Evolutionary conservation across 2,797 vertebrate genomes (phyloP).

Genomic region (Enteromius mattozi): DNA sequence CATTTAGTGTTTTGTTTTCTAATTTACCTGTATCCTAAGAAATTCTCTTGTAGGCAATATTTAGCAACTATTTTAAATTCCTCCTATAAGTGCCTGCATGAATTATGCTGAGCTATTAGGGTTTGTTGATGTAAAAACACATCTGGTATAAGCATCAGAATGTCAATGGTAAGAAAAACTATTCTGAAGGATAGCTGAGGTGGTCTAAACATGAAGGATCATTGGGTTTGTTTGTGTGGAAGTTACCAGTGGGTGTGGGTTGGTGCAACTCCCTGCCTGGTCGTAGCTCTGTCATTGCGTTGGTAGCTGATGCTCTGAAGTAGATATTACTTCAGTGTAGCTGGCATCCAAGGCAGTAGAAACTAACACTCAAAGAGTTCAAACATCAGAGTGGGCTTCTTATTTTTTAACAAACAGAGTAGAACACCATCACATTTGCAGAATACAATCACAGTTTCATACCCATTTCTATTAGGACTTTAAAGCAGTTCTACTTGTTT

Average conservation of each 20-base stretch:
- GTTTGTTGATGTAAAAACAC: conserved; percentile 1
- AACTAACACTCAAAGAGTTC: conserved; percentile 68
- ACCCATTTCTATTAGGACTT: neutral
- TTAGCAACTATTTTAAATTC: neutral
- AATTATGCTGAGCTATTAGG: conserved; percentile 15
- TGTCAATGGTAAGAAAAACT: conserved; percentile 30
- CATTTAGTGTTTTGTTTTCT: neutral
- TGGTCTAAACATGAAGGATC: conserved; percentile 17
- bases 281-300: conserved; percentile 74
- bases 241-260: conserved; percentile 58
- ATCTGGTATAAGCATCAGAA: conserved; percentile 7
- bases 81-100: conserved; percentile 24
- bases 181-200: conserved; percentile 31
- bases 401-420: neutral
- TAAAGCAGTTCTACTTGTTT: neutral
- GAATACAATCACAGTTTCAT: neutral
- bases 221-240: conserved; percentile 39
- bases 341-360: conserved; percentile 88
- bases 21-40: neutral
- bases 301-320: conserved; percentile 80
- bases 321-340: conserved; percentile 85
- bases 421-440: neutral
- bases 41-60: conserved; percentile 8
- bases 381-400: conserved; percentile 59
- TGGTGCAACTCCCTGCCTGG: conserved; percentile 59